Evolutionary conservation across 92 coral and sea anemone genomes (phyloP).

Genomic region (Umimayanthus kanabou): DNA sequence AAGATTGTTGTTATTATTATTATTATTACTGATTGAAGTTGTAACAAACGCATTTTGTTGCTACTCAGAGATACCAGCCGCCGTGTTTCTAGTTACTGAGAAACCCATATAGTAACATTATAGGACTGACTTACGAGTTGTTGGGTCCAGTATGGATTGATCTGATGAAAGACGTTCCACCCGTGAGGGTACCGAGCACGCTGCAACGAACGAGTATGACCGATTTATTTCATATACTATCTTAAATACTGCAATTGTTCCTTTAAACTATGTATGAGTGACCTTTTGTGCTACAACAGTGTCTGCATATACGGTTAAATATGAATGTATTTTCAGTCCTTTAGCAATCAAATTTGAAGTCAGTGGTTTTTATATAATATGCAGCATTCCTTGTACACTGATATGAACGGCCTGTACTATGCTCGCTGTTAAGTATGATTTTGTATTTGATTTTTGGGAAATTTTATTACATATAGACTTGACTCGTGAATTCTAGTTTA

Average conservation of each 20-base stretch:
- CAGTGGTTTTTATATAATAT: too few relatives aligned
- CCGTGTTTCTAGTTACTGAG: not conserved
- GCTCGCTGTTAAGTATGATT: too few relatives aligned
- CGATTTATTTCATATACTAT: not conserved
- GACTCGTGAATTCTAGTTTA: not conserved
- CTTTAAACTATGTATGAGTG: not conserved
- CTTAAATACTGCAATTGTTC: not conserved
- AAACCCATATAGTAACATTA: not conserved
- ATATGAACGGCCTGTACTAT: not conserved
- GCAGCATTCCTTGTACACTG: not conserved
- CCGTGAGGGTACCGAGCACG: not conserved
- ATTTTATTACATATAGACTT: not conserved
- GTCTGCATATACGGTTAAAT: not conserved
- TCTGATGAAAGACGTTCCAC: conserved; percentile 15
- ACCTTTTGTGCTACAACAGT: not conserved
- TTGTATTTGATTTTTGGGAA: too few relatives aligned
- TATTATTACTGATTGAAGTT: too few relatives aligned
- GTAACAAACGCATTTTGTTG: too few relatives aligned
- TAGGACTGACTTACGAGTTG: conserved; percentile 38
- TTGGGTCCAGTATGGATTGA: conserved; percentile 8
- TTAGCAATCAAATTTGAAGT: too few relatives aligned
- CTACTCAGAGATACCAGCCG: not conserved
- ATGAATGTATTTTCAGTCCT: too few relatives aligned
- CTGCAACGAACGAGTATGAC: not conserved
- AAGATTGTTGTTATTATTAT: too few relatives aligned